Conservation (phyloP, 2,113 vertebrate genomes). For the Mixornis gularis region DNA sequence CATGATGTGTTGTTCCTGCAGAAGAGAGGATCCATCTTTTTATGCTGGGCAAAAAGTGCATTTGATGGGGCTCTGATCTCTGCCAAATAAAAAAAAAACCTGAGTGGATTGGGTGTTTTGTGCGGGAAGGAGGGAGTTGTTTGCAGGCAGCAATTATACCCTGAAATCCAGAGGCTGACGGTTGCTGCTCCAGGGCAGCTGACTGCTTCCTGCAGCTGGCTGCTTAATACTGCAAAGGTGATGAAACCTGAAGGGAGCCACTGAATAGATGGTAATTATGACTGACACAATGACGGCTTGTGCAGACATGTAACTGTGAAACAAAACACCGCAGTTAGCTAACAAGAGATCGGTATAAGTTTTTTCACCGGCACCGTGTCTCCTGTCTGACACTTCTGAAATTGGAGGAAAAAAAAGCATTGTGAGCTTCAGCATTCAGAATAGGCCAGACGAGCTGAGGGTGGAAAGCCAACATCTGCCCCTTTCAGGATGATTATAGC, state of each 20-base stretch:
- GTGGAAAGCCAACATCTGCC: constrained; percentile 56
- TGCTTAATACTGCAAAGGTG: constrained; percentile 71
- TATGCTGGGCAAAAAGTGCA: neutral
- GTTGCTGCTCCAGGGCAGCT: constrained; percentile 67
- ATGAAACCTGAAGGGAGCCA: constrained; percentile 71
- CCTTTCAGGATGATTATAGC: constrained; percentile 50
- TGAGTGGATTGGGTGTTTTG: neutral
- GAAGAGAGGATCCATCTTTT: neutral
- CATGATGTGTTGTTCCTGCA: neutral
- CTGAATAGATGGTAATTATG: constrained; percentile 79
- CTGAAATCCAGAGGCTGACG: constrained; percentile 61
- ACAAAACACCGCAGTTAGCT: constrained; percentile 72
- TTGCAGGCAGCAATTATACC: constrained; percentile 68
- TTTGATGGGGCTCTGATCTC: constrained; percentile 25
- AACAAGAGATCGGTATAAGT: constrained; percentile 64
- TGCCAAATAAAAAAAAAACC: neutral
- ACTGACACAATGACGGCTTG: constrained; percentile 74
- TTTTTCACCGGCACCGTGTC: constrained; percentile 53
- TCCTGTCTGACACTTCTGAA: constrained; percentile 72
- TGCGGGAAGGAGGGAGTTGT: constrained; percentile 7
- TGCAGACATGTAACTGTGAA: constrained; percentile 62
- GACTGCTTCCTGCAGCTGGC: constrained; percentile 68
- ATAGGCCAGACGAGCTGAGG: constrained; percentile 57
- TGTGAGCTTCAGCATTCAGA: constrained; percentile 58
- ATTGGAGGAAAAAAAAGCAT: constrained; percentile 41